phyloP scores from a whole-genome alignment of 2,113 vertebrate genomes.

The Perca fluviatilis region DNA sequence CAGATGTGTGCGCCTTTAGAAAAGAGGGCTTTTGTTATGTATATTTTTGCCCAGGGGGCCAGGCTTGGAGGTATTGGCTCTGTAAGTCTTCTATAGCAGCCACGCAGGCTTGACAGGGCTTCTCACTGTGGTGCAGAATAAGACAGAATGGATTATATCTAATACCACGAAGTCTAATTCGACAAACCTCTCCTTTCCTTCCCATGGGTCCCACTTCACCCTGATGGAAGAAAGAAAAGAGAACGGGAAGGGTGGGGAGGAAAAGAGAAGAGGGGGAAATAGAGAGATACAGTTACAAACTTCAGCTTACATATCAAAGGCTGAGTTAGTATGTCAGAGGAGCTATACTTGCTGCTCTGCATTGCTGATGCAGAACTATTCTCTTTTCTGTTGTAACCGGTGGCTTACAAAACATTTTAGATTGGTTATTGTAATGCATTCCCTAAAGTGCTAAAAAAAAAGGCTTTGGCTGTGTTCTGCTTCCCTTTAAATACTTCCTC shows the following conservation, averaged over 20 bases:
- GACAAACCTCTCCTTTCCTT: conserved; percentile 87
- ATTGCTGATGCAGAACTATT: conserved; percentile 46
- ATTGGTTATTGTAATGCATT: conserved; percentile 44
- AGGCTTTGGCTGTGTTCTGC: background rate
- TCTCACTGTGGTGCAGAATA: conserved; percentile 61
- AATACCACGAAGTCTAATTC: conserved; percentile 74
- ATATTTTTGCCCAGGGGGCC: conserved; percentile 61
- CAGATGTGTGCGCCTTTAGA: conserved; percentile 49
- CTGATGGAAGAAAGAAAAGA: conserved; percentile 73
- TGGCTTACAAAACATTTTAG: conserved; percentile 56
- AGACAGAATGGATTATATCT: conserved; percentile 78
- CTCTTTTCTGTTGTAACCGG: conserved; percentile 25
- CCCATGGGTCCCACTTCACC: conserved; percentile 83
- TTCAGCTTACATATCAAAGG: conserved; percentile 70
- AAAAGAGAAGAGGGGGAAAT: conserved; percentile 38
- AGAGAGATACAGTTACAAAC: conserved; percentile 63
- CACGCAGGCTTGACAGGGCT: conserved; percentile 60
- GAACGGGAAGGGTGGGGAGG: conserved; percentile 28
- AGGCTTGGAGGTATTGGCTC: conserved; percentile 61
- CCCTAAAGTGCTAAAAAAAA: conserved; percentile 32
- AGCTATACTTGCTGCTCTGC: conserved; percentile 44
- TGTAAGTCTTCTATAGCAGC: conserved; percentile 59
- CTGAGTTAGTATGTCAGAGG: conserved; percentile 62
- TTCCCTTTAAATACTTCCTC: conserved; percentile 16
- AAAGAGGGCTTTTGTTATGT: conserved; percentile 68